Percentiles rank a stretch among this genome's conserved stretches.
phyloP scores from a whole-genome alignment of 2,888 invertebrate species.

The Branchinecta sandiegonensis region DNA sequence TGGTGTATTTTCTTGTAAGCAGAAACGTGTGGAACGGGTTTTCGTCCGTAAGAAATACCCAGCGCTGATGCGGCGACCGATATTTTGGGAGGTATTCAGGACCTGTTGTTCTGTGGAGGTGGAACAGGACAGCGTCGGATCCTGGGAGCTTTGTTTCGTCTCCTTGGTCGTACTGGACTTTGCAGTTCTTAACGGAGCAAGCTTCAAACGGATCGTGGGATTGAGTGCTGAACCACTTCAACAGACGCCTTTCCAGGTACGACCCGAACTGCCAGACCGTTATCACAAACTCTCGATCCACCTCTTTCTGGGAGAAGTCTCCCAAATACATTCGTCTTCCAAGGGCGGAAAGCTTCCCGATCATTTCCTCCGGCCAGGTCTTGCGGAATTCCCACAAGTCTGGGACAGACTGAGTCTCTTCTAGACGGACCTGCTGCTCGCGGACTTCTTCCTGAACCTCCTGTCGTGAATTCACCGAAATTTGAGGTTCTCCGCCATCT shows the following conservation, averaged over 20 bases:
- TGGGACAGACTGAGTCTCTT: neutral
- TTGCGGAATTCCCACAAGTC: neutral
- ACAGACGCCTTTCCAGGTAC: constrained; percentile 43
- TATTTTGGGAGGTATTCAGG: constrained; percentile 41
- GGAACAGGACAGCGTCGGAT: constrained; percentile 51
- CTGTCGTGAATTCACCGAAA: neutral
- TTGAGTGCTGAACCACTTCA: constrained; percentile 38
- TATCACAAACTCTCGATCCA: constrained; percentile 37
- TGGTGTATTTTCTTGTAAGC: constrained; percentile 32
- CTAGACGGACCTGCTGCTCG: neutral
- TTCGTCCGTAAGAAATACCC: constrained; percentile 56
- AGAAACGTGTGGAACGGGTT: constrained; percentile 47
- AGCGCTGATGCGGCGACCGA: constrained; percentile 42
- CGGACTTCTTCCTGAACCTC: neutral
- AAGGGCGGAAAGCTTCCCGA: neutral
- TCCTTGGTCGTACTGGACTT: constrained; percentile 39
- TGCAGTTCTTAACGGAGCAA: constrained; percentile 49
- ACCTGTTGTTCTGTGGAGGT: constrained; percentile 39
- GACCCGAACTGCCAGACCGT: constrained; percentile 46
- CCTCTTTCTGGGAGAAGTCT: constrained; percentile 1
- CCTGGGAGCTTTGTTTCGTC: constrained; percentile 36
- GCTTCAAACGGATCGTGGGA: constrained; percentile 41
- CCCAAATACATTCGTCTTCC: constrained; percentile 6
- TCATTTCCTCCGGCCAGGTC: neutral
- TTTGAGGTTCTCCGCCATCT: neutral